Evolutionary conservation across 2,797 vertebrate species (phyloP), one percentile per base, ranked within the genome.

Genomic region (Fundulus diaphanus): DNA sequence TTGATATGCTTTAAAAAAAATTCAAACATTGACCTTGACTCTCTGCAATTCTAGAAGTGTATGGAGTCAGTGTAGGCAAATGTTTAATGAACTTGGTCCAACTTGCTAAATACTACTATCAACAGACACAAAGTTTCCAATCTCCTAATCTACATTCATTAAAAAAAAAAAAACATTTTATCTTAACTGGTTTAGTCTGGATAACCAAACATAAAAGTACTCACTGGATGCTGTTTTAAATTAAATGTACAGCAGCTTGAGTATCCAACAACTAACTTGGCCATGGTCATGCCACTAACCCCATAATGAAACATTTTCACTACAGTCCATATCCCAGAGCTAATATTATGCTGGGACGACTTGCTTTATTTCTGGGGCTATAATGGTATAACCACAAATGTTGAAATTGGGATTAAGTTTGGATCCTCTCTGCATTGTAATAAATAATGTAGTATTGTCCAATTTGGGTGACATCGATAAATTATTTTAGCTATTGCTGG

Each of bases 361-460:
- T 42, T 71, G 24, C 37, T 63, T 65, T 77, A 70, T 71, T 71
- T 65, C 59, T 31, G 22, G 57, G 37, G 5, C 35, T 71, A 35
- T 49, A 63, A 70, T 40, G 31, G 46, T 27, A 24, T 44, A 70
- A 65, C 12, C 7, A 51, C 46, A 12, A 51, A 40, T 77, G 61
- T 52, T 52, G 61, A 46, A 52, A 52, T 48, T 37, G 46, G 72
- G 56, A 52, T 51, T 70, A 54, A 65, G 70, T 46, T 65, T 77
- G 71, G 68, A 77, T 65, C 57, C 15, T 42, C 22, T 54, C 37
- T 65, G 68, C 22, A 65, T 65, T 71, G 57, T 65, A 65, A 65
- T 70, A 59, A 77, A 71, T 77, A 71, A 71, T 77, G 57, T 54
- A 57, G 33, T 8, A 20, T 24, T 71, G 5, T 12, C 54, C 0